phyloP scores from a whole-genome alignment of 2,113 vertebrate species.

The Tyto alba region DNA sequence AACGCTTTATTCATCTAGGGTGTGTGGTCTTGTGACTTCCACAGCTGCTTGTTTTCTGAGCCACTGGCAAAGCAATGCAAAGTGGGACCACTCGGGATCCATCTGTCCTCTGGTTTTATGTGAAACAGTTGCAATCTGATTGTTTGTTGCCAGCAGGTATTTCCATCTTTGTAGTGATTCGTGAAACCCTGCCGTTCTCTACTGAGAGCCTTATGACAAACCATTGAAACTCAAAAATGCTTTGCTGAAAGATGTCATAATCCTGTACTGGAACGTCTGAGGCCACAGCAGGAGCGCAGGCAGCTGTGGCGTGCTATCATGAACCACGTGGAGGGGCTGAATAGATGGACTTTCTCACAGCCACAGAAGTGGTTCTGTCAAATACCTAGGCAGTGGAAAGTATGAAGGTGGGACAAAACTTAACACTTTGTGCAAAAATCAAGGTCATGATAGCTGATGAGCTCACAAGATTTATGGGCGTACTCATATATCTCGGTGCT shows the following conservation, averaged over 20 bases:
- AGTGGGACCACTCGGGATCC: background rate
- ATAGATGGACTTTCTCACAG: background rate
- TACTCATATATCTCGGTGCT: background rate
- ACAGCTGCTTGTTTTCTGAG: constrained; percentile 5
- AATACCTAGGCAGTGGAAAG: background rate
- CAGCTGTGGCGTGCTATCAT: background rate
- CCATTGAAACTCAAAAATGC: background rate
- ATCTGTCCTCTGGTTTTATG: constrained; percentile 20
- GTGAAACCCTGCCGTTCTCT: background rate
- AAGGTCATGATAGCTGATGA: background rate
- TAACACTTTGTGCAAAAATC: background rate
- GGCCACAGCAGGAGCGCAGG: background rate
- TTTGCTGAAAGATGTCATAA: background rate
- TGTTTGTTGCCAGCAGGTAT: constrained; percentile 33
- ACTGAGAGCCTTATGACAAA: background rate
- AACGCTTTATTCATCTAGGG: background rate
- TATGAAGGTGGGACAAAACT: background rate
- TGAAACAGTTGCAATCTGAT: background rate
- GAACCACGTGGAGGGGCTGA: background rate
- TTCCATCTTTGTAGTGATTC: background rate
- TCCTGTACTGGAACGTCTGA: background rate
- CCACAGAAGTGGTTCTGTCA: background rate
- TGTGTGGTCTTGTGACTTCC: background rate
- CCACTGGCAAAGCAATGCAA: background rate
- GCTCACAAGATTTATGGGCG: background rate